phyloP scores from a whole-genome alignment of 2,797 vertebrate species.

The Lacerta viridis region DNA sequence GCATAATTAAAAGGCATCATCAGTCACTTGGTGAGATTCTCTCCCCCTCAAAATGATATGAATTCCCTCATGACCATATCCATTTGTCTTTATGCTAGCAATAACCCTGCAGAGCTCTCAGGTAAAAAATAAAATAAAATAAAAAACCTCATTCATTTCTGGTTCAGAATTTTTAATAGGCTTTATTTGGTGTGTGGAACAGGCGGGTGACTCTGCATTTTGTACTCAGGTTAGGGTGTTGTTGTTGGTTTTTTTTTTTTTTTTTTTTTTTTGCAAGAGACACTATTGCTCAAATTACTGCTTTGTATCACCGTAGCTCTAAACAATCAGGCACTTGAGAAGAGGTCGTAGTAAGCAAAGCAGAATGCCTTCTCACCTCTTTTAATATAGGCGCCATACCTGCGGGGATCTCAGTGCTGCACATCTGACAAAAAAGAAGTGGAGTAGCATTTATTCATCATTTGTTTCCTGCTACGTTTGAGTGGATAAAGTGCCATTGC shows the following conservation, averaged over 20 bases:
- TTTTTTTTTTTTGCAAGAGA: no score
- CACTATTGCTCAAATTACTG: slow-evolving; percentile 4
- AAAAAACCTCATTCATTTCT: not conserved
- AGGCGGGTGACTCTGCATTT: not conserved
- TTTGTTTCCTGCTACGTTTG: not conserved
- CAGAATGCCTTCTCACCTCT: not conserved
- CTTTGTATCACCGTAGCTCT: not conserved
- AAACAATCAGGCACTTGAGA: not conserved
- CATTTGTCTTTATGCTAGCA: not conserved
- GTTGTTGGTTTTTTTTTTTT: no score
- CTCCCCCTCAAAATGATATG: not conserved
- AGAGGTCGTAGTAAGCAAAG: not conserved
- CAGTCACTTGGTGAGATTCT: not conserved
- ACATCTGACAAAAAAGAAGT: not conserved
- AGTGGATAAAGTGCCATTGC: not conserved
- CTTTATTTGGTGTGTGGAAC: no score
- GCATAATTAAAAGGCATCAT: not conserved
- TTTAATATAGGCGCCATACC: not conserved
- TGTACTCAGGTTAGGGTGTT: not conserved
- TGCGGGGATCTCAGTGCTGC: not conserved
- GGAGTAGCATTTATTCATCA: not conserved
- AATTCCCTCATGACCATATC: not conserved
- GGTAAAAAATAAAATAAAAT: not conserved
- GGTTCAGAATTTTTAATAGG: not conserved
- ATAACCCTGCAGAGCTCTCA: not conserved